phyloP scores from a whole-genome alignment of 2,888 invertebrate species.

The Polydrusus cervinus region DNA sequence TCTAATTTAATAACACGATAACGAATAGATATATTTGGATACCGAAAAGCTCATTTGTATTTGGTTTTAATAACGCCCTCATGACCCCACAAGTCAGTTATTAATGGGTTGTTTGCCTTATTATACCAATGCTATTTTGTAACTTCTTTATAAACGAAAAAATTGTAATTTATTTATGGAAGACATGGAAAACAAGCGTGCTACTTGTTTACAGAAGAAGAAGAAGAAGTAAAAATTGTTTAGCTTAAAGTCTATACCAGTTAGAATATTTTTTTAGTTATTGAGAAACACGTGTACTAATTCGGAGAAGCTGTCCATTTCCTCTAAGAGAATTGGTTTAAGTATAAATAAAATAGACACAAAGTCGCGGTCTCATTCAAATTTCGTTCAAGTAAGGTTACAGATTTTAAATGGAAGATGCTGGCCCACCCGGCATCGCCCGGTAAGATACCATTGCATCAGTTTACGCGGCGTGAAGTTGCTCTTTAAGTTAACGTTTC shows the following conservation, averaged over 20 bases:
- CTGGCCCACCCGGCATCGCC: no score
- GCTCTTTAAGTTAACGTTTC: no score
- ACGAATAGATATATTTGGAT: neutral
- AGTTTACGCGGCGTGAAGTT: no score
- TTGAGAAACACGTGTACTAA: no score
- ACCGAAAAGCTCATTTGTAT: constrained; percentile 1
- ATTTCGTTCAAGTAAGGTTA: no score
- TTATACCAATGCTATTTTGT: constrained; percentile 23
- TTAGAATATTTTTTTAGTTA: no score
- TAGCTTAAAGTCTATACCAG: neutral
- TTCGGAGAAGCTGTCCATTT: no score
- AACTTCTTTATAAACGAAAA: constrained; percentile 29
- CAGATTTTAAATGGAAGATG: no score
- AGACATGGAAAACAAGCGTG: constrained; percentile 45
- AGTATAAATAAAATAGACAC: no score
- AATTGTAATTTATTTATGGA: constrained; percentile 26
- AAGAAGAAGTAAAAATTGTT: neutral
- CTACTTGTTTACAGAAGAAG: constrained; percentile 26
- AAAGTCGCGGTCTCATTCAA: no score
- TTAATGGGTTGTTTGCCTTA: constrained; percentile 18
- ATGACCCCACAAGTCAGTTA: constrained; percentile 13
- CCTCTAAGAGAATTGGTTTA: no score
- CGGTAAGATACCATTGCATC: no score
- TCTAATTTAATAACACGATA: neutral
- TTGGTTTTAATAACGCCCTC: constrained; percentile 5